Percentiles rank a stretch among this genome's conserved stretches.
Conservation (phyloP, 2,888 invertebrate species). For the Sesia bembeciformis region DNA sequence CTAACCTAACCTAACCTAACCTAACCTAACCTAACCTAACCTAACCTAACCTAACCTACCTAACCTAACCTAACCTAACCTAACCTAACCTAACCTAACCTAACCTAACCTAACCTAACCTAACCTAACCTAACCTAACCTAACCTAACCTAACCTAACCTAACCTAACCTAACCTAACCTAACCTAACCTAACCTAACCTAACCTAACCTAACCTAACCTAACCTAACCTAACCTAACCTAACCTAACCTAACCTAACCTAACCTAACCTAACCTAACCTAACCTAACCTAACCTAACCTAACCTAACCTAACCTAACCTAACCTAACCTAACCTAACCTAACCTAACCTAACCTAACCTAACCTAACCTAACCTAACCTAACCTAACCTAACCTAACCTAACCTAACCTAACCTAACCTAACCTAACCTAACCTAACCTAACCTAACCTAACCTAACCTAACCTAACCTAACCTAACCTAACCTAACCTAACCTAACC, state of each 20-base stretch:
- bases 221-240: conserved; percentile 2
- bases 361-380: too few species aligned
- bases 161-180: conserved; percentile 2
- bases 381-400: too few species aligned
- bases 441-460: too few species aligned
- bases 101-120: conserved; percentile 2
- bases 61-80: conserved; percentile 2
- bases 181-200: conserved; percentile 2
- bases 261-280: too few species aligned
- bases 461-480: too few species aligned
- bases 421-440: too few species aligned
- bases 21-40: conserved; percentile 10
- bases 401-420: too few species aligned
- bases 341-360: too few species aligned
- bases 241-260: conserved; percentile 1
- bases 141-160: conserved; percentile 2
- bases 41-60: conserved; percentile 9
- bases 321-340: too few species aligned
- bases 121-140: conserved; percentile 2
- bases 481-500: too few species aligned
- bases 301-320: too few species aligned
- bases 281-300: too few species aligned
- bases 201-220: conserved; percentile 2
- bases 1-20: conserved; percentile 9
- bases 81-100: conserved; percentile 2